Evolutionary conservation across 2,113 vertebrate species (phyloP), one percentile per base, ranked within the genome.

Genomic region (Zonotrichia leucophrys): DNA sequence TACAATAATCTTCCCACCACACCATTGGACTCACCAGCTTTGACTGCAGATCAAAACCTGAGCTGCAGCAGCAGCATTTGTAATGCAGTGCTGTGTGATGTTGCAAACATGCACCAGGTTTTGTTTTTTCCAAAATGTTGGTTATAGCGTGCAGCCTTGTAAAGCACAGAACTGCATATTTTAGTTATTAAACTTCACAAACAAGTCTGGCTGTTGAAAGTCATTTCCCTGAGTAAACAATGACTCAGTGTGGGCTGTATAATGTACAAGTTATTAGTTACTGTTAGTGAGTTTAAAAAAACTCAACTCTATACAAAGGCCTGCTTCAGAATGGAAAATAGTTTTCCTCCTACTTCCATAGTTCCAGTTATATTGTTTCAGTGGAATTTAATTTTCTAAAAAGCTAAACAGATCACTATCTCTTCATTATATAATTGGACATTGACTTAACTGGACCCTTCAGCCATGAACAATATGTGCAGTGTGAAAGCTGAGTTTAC

Each of bases 141-240:
- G 93, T 96, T 83, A 90, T 19, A 75, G 73, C 37, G 49, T 68
- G 72, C 85, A 93, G 86, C 80, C 73, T 86, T 69, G 35, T 79
- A 87, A 94, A 16, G 85, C 22, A 11, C 64, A 85, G 87, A 87
- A 68, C 75, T 74, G 93, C 92, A 92, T 87, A 83, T 83, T 96
- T 94, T 28, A 81, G 56, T 94, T 85, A 90, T 77, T 92, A 72
- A 95, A 94, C 82, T 50, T 68, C 42, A 19, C 89, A 92, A 95
- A 96, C 92, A 91, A 90, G 94, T 94, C 96, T 96, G 83, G 75
- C 93, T 91, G 91, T 80, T 92, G 91, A 90, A 96, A 96, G 83
- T n/a, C 21, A 92, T 87, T 95, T 96, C 86, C 94, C 74, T 92
- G 74, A 87, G 90, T 91, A 94, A 96, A 97, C 92, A 96, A 91